Conservation (phyloP, 2,113 vertebrate species). For the Proteles cristata region DNA sequence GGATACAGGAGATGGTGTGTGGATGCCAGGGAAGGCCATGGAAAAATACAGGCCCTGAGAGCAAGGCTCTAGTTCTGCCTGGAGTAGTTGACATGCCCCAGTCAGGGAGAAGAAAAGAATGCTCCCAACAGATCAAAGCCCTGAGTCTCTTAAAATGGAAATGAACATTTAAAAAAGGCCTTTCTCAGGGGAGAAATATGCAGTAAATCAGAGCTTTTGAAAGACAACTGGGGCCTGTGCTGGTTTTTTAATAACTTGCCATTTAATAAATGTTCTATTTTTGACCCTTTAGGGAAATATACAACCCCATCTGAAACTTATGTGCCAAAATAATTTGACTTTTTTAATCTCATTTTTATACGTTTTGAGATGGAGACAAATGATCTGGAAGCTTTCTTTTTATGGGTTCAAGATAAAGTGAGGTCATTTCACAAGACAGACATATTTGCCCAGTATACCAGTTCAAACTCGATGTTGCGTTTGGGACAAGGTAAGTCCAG, state of each 20-base stretch:
- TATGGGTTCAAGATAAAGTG: not conserved
- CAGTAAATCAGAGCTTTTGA: conserved; percentile 76
- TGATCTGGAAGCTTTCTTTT: conserved; percentile 55
- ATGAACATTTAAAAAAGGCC: conserved; percentile 51
- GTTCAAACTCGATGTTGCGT: not conserved
- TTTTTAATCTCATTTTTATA: conserved; percentile 47
- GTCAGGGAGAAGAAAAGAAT: conserved; percentile 37
- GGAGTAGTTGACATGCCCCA: not conserved
- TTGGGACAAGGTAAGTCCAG: not conserved
- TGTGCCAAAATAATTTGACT: conserved; percentile 67
- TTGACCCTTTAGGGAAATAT: conserved; percentile 81
- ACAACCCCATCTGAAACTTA: conserved; percentile 72
- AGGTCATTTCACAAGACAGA: not conserved
- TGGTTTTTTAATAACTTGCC: conserved; percentile 75
- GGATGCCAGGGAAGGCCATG: not conserved
- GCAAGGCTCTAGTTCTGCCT: not conserved
- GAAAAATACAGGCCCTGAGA: not conserved
- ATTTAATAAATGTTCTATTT: conserved; percentile 82
- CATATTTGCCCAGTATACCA: not conserved
- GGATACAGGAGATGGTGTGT: not conserved
- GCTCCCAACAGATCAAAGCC: conserved; percentile 75
- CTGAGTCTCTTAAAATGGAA: conserved; percentile 72
- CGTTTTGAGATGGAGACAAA: conserved; percentile 58
- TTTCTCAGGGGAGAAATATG: conserved; percentile 65
- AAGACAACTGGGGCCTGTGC: conserved; percentile 80